phyloP scores from a whole-genome alignment of 1,140 invertebrate species.

The Branchinecta lindahli region DNA sequence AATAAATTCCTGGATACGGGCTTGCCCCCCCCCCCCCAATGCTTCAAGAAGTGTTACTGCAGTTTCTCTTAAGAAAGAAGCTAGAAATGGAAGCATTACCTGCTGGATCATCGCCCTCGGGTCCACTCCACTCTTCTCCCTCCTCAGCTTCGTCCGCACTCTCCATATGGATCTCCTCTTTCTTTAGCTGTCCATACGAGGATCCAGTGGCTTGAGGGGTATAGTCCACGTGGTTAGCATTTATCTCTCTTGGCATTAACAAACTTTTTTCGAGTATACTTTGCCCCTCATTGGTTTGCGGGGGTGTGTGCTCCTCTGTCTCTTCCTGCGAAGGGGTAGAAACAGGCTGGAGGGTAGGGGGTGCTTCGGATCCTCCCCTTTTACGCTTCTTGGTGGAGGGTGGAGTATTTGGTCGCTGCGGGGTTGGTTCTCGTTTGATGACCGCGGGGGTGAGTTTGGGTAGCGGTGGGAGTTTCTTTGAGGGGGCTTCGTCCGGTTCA shows the following conservation, averaged over 20 bases:
- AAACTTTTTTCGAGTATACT: not conserved
- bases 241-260: not conserved
- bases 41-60: too few species aligned
- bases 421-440: not conserved
- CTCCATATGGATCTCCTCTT: not conserved
- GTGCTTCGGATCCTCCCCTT: not conserved
- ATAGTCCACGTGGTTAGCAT: constrained; percentile 3
- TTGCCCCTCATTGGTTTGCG: not conserved
- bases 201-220: not conserved
- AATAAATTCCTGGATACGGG: too few species aligned
- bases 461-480: not conserved
- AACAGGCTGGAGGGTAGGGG: not conserved
- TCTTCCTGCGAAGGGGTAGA: not conserved
- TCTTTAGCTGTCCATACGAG: not conserved
- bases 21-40: too few species aligned
- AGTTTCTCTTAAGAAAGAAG: too few species aligned
- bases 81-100: not conserved
- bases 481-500: constrained; percentile 33
- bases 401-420: not conserved
- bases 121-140: not conserved
- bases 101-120: not conserved
- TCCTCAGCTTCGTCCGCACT: not conserved
- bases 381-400: not conserved
- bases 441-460: not conserved
- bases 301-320: not conserved